A percentile compares a stretch with the other conserved stretches of the same genome.
Evolutionary conservation across 2,113 vertebrate genomes (phyloP).

Genomic region (Motacilla tschutschensis): DNA sequence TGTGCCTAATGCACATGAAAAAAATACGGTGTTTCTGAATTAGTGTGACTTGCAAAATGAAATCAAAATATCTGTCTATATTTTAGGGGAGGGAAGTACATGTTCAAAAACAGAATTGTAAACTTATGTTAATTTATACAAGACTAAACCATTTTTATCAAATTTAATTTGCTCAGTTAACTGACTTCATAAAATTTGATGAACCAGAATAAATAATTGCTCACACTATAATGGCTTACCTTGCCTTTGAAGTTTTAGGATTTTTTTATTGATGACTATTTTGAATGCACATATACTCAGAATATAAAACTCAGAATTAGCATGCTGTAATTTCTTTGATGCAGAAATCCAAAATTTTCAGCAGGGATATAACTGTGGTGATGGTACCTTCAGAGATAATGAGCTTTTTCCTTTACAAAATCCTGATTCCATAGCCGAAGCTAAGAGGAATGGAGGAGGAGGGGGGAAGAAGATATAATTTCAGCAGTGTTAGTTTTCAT

Average conservation of each 20-base stretch:
- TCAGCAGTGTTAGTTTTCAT: neutral
- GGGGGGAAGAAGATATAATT: neutral
- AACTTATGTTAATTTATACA: neutral
- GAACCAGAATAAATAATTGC: neutral
- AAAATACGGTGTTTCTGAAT: neutral
- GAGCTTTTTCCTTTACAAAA: neutral
- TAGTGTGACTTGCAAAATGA: neutral
- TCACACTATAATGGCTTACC: neutral
- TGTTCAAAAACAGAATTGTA: neutral
- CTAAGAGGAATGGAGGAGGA: fast-evolving
- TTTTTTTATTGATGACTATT: neutral
- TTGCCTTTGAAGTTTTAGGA: neutral
- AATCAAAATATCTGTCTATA: neutral
- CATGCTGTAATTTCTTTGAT: neutral
- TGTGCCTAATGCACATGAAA: neutral
- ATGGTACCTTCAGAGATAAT: neutral
- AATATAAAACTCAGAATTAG: neutral
- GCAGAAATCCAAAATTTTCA: neutral
- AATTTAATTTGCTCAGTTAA: neutral
- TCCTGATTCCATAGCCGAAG: neutral
- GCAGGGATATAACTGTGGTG: neutral
- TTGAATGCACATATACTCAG: neutral
- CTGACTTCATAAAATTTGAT: neutral
- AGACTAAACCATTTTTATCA: neutral
- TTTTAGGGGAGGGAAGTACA: neutral